Percentiles rank a stretch among this genome's conserved stretches.
Evolutionary conservation across 2,888 invertebrate genomes (phyloP).

Genomic region (Chelonus formosanus): DNA sequence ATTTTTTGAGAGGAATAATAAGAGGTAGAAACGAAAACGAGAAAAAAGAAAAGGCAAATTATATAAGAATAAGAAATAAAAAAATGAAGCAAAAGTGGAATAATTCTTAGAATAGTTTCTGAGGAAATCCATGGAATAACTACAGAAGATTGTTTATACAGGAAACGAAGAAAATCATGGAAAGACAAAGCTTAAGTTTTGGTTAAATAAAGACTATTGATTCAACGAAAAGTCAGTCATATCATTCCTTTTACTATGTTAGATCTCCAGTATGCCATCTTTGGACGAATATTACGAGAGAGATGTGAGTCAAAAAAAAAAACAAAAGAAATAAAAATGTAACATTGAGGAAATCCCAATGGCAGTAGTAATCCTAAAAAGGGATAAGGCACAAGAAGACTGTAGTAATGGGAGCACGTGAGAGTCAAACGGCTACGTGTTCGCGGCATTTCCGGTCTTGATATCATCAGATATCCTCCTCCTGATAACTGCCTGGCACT

Average conservation of each 20-base stretch:
- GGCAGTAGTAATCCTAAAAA: constrained; percentile 27
- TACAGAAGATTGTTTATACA: constrained; percentile 32
- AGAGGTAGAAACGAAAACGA: not conserved
- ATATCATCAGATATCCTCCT: constrained; percentile 44
- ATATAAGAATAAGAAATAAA: no score
- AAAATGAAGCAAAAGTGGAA: constrained; percentile 24
- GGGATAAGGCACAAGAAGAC: constrained; percentile 31
- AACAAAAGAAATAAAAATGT: constrained; percentile 23
- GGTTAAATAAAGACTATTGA: constrained; percentile 36
- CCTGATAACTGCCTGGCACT: constrained; percentile 45
- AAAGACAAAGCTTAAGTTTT: constrained; percentile 33
- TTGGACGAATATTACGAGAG: constrained; percentile 15
- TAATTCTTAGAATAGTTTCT: constrained; percentile 27
- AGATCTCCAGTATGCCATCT: not conserved
- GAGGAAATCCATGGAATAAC: constrained; percentile 30
- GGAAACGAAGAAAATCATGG: constrained; percentile 28
- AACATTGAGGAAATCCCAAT: constrained; percentile 26
- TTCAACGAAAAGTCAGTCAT: constrained; percentile 19
- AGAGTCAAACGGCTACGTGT: constrained; percentile 42
- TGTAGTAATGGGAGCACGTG: constrained; percentile 36
- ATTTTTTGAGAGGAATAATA: constrained; percentile 13
- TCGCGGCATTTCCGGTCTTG: constrained; percentile 41
- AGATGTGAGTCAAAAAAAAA: constrained; percentile 25
- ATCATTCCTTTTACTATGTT: not conserved
- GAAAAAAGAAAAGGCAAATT: constrained; percentile 7